Conservation (phyloP, 2,797 vertebrate genomes). For the Naso thynnoides region DNA sequence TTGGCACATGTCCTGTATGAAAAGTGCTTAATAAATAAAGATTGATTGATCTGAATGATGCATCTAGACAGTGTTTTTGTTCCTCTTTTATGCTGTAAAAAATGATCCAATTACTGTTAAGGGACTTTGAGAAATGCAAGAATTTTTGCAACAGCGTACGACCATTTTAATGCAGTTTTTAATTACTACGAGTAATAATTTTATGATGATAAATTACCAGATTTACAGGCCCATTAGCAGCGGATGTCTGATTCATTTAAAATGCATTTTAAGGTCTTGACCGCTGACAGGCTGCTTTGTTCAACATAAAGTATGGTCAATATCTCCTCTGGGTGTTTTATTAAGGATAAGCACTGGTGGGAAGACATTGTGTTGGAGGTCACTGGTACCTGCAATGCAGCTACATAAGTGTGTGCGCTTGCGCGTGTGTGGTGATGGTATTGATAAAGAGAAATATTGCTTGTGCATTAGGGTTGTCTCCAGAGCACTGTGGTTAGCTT, state of each 20-base stretch:
- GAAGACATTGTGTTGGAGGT: slow-evolving; percentile 62
- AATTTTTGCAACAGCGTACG: not conserved
- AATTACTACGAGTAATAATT: not conserved
- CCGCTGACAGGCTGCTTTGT: not conserved
- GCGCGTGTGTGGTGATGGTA: slow-evolving; percentile 14
- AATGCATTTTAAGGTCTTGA: slow-evolving; percentile 8
- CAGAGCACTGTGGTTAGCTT: slow-evolving; percentile 6
- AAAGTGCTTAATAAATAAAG: too few species aligned
- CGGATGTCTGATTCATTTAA: slow-evolving; percentile 2
- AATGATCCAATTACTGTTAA: not conserved
- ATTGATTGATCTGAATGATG: too few species aligned
- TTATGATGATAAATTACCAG: slow-evolving; percentile 10
- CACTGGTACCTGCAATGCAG: slow-evolving; percentile 74
- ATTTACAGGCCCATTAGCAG: slow-evolving; percentile 29
- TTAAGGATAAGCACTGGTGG: slow-evolving; percentile 29
- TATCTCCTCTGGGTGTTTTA: slow-evolving; percentile 15
- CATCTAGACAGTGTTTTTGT: not conserved
- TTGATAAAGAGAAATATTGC: slow-evolving; percentile 22
- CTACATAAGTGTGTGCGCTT: slow-evolving; percentile 15
- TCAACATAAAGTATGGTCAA: slow-evolving; percentile 4
- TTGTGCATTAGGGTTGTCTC: not conserved
- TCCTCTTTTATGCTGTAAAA: not conserved
- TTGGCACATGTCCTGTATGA: too few species aligned
- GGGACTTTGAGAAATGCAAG: not conserved
- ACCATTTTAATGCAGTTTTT: slow-evolving; percentile 17